Conservation (phyloP, 2,797 vertebrate genomes). For the Alfaro cultratus region DNA sequence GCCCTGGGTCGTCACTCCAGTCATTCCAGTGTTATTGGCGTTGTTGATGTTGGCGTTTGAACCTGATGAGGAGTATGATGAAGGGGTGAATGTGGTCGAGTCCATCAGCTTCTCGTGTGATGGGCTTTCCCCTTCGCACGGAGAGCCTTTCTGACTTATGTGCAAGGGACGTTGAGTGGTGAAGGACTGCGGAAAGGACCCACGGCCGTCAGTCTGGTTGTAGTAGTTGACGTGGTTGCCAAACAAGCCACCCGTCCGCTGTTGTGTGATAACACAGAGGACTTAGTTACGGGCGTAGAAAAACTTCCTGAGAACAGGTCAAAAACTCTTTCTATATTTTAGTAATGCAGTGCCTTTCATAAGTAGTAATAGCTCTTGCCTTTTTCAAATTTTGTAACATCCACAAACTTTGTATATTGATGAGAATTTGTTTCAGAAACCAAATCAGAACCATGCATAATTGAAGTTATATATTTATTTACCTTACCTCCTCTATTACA, state of each 20-base stretch:
- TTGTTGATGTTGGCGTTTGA: slow-evolving; percentile 99
- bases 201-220: slow-evolving; percentile 91
- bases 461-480: not conserved
- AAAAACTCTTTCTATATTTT: not conserved
- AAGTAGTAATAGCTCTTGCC: not conserved
- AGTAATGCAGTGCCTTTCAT: not conserved
- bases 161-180: slow-evolving; percentile 96
- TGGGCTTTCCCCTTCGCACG: slow-evolving; percentile 90
- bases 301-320: not conserved
- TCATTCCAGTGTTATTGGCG: slow-evolving; percentile 95
- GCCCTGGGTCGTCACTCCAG: slow-evolving; percentile 62
- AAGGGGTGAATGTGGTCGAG: slow-evolving; percentile 95
- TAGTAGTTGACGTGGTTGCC: slow-evolving; percentile 98
- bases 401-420: not conserved
- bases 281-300: not conserved
- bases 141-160: slow-evolving; percentile 93
- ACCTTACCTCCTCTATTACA: not conserved
- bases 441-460: not conserved
- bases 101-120: slow-evolving; percentile 97
- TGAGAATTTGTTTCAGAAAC: not conserved
- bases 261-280: slow-evolving; percentile 12
- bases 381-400: not conserved
- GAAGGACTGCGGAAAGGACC: slow-evolving; percentile 95
- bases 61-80: slow-evolving; percentile 95
- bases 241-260: slow-evolving; percentile 95